Evolutionary conservation across 2,113 vertebrate species (phyloP), one percentile per base, ranked within the genome.

Genomic region (Rafetus swinhoei): DNA sequence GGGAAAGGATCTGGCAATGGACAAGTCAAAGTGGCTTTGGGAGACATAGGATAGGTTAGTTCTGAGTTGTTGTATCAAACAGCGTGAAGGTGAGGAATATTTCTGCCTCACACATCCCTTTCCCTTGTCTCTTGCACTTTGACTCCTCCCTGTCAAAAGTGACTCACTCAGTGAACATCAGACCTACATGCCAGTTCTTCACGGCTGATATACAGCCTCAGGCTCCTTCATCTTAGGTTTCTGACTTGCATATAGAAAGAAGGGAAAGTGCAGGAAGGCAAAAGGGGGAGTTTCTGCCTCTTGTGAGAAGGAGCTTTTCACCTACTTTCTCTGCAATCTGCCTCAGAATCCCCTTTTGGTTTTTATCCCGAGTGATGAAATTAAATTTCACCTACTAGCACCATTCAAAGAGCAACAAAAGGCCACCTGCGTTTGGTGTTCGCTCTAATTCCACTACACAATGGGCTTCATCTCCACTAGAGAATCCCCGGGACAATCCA

Each of bases 331-430:
- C 29, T 0, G 4, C 12, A 0, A 1, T n/a, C 45, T 65, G 32
- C 88, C 45, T 50, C 39, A 69, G 83, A 83, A 93, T 76, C 69
- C 25, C n/a, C 32, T 83, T 56, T 83, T 87, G 21, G 0, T 4
- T 84, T 79, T 69, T 74, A 18, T 65, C 0, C 0, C 0, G 0
- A 88, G 50, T 1, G 7, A 25, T 39, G 45, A 93, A 92, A 96
- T 90, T 59, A 76, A 92, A 85, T 89, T 93, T 89, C 62, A 72
- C 77, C 54, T 72, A 57, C 52, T 22, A 86, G 83, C 74, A 91
- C 32, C 50, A 85, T 45, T 89, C 79, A 86, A 56, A 32, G 7
- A 91, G 21, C 77, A 86, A 93, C 59, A 91, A 94, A 86, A 79
- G 94, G 60, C 53, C 69, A 93, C 76, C 55, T 57, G 81, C 0